Evolutionary conservation across 2,888 invertebrate species (phyloP).

Genomic region (Melieria picta): DNA sequence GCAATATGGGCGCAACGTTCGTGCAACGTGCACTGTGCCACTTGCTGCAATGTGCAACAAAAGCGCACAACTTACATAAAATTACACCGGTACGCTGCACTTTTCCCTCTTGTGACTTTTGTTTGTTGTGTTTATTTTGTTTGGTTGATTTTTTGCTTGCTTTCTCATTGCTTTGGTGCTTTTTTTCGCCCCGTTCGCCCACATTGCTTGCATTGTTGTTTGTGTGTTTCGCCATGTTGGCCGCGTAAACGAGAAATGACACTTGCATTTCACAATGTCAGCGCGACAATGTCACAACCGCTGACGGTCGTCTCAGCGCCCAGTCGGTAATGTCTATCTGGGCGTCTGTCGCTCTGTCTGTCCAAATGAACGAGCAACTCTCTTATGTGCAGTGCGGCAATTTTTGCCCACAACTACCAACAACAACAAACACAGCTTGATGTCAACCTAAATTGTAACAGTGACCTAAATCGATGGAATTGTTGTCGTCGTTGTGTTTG

Average conservation of each 20-base stretch:
- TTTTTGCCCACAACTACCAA: no score
- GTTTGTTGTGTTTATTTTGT: no score
- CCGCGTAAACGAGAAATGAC: not conserved
- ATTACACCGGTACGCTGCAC: not conserved
- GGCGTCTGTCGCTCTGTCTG: not conserved
- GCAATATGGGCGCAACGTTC: no score
- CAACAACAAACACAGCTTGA: not conserved
- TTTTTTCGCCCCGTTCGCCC: not conserved
- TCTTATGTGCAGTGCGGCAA: no score
- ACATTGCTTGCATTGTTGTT: not conserved
- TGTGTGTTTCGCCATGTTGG: not conserved
- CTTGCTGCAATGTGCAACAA: not conserved
- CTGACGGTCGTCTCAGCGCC: not conserved
- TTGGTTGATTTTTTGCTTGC: not conserved
- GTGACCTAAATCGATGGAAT: constrained; percentile 53
- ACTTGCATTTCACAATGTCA: constrained; percentile 10
- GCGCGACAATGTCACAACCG: not conserved
- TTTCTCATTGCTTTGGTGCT: not conserved
- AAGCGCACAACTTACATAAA: not conserved
- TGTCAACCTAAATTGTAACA: constrained; percentile 48
- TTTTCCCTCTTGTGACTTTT: no score
- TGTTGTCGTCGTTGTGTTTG: no score
- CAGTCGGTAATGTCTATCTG: no score
- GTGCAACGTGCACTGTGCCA: not conserved
- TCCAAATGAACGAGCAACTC: no score